Base-by-base conservation (phyloP, 2,797 vertebrate species). In the Etheostoma perlongum region DNA sequence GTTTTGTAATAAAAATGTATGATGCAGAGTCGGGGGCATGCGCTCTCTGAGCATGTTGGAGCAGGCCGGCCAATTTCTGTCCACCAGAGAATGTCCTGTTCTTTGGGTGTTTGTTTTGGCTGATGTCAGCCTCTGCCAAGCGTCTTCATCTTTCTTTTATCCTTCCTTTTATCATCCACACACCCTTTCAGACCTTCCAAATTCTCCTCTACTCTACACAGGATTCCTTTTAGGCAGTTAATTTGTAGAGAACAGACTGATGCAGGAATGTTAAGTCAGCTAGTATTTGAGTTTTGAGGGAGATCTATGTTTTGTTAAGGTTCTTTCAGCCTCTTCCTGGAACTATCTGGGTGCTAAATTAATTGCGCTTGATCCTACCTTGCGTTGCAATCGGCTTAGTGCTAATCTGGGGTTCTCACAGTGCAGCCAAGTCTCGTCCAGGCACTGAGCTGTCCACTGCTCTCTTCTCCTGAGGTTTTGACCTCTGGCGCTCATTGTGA, bases 71-170 rank as follows among this genome's bases (percentile, higher is more conserved):
- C 87, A 85, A 79, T 91, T 89, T 93, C 80, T 88, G 85, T 85
- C 83, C 5, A 11, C 83, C 18, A 84, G 87, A 88, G 93, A 93
- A 94, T 93, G 91, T 94, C 90, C 93, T 93, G 92, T 94, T 93
- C 93, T 87, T 70, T 74, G 67, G 80, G 62, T 94, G 93, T 93
- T 95, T 94, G 90, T 91, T 94, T 93, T 94, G 91, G 92, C 88
- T 85, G 82, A 84, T 83, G 90, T 85, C 81, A 74, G 85, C 74
- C 82, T 48, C 88, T 83, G 87, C 90, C 82, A 85, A 89, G 87
- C 64, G 49, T 86, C 87, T 87, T 87, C 86, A 82, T 89, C 89
- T 90, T 83, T 84, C 81, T 82, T 88, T 88, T 75, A 84, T 89
- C 74, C 55, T 53, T 79, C 79, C 77, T 81, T 82, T 84, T 79